A percentile compares a stretch with the other conserved stretches of the same genome.
phyloP scores from a whole-genome alignment of 2,113 vertebrate species.

The Nannobrachium achirus region DNA sequence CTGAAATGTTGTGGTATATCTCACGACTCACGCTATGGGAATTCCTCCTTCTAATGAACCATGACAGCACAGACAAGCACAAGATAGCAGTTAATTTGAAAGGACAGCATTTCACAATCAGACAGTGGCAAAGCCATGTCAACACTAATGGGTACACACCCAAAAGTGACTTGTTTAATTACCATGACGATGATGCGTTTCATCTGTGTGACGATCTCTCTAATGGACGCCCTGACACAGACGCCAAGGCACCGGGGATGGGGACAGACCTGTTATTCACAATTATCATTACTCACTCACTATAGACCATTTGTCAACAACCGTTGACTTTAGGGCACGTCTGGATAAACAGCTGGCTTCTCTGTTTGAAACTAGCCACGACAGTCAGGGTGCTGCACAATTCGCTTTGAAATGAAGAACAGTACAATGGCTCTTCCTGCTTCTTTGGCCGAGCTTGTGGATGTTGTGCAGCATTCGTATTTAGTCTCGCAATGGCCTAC shows the following conservation, averaged over 20 bases:
- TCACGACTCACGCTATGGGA: too few species aligned
- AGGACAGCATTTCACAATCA: conserved; percentile 46
- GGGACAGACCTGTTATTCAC: conserved; percentile 27
- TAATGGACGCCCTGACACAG: conserved; percentile 36
- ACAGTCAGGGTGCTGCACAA: background rate
- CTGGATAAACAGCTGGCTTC: conserved; percentile 7
- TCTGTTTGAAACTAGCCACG: conserved; percentile 10
- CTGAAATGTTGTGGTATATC: too few species aligned
- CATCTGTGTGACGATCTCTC: conserved; percentile 25
- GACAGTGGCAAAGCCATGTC: conserved; percentile 41
- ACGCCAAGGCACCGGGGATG: conserved; percentile 25
- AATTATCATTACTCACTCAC: conserved; percentile 25
- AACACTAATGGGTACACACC: conserved; percentile 51
- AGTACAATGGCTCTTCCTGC: too few species aligned
- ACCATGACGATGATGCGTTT: conserved; percentile 25
- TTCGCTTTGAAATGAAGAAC: background rate
- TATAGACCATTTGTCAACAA: conserved; percentile 33
- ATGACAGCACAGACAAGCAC: conserved; percentile 25
- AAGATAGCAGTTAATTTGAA: conserved; percentile 56
- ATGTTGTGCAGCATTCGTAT: too few species aligned
- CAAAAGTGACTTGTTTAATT: conserved; percentile 60
- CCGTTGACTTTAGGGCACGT: conserved; percentile 13
- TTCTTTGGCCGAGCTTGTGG: too few species aligned
- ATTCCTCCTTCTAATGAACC: background rate
- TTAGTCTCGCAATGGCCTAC: too few species aligned